Evolutionary conservation across 2,888 invertebrate genomes (phyloP).

Genomic region (Slavum lentiscoides): DNA sequence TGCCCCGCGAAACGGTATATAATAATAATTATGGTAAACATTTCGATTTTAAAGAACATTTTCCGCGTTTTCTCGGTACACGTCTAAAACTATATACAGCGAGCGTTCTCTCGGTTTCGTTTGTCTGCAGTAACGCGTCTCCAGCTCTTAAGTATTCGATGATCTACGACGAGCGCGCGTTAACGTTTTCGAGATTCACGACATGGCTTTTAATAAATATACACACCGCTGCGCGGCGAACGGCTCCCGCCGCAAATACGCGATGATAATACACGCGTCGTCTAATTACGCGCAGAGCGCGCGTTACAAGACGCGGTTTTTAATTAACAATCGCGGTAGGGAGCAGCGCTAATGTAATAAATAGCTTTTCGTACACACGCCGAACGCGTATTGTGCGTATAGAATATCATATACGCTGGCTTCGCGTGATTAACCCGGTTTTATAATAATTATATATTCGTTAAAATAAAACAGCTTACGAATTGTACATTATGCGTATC

Average conservation of each 20-base stretch:
- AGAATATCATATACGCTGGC: neutral
- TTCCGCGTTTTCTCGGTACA: no score
- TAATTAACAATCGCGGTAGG: slow-evolving; percentile 44
- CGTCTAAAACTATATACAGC: no score
- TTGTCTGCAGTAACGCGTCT: no score
- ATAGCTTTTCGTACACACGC: neutral
- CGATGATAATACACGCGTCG: neutral
- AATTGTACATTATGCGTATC: no score
- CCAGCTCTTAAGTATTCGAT: no score
- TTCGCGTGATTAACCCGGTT: slow-evolving; percentile 21
- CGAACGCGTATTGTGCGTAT: neutral
- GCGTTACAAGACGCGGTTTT: slow-evolving; percentile 9
- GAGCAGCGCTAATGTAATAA: neutral
- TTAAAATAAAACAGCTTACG: neutral
- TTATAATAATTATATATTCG: slow-evolving; percentile 24
- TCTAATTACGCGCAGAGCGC: neutral
- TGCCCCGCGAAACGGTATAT: no score
- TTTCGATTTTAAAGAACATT: no score
- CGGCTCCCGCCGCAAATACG: neutral
- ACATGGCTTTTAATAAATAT: slow-evolving; percentile 19
- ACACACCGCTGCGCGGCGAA: neutral
- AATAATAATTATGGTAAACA: no score
- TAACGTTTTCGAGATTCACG: slow-evolving; percentile 33
- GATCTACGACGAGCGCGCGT: neutral
- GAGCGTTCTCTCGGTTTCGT: no score